Percentiles rank a stretch among this genome's conserved stretches.
These are phyloP conservation scores for Hyalella azteca DNA, from an alignment of 2,888 invertebrate species.

Conservation along the genomic window DNA sequence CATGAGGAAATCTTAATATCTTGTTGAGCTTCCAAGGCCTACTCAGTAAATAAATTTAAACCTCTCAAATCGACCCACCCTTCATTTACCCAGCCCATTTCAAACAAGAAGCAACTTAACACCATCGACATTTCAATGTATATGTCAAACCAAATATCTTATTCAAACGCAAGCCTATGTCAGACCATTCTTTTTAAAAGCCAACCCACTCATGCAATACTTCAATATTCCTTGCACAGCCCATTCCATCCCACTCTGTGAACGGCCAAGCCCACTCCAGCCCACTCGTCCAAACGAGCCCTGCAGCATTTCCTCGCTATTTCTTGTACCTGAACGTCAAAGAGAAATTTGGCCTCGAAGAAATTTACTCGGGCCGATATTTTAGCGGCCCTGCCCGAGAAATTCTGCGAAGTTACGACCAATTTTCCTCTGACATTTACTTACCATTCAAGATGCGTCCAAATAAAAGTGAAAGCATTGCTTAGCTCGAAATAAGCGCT, in stretches of 20 bases:
- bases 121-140: no score
- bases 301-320: not conserved
- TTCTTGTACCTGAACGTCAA: constrained; percentile 37
- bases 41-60: no score
- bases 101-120: no score
- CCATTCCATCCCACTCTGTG: constrained; percentile 1
- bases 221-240: not conserved
- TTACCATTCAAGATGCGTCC: constrained; percentile 36
- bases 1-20: no score
- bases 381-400: constrained; percentile 18
- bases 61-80: no score
- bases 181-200: no score
- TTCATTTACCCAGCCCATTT: no score
- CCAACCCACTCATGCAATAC: no score
- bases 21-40: no score
- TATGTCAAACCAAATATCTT: no score
- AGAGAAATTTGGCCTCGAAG: constrained; percentile 33
- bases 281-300: constrained; percentile 32
- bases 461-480: constrained; percentile 36
- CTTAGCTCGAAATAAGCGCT: constrained; percentile 28
- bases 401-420: constrained; percentile 29
- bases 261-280: constrained; percentile 8
- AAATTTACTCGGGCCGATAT: constrained; percentile 35
- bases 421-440: constrained; percentile 27
- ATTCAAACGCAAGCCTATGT: no score